Evolutionary conservation across 2,113 vertebrate genomes (phyloP).

Genomic region (Apodemus speciosus): DNA sequence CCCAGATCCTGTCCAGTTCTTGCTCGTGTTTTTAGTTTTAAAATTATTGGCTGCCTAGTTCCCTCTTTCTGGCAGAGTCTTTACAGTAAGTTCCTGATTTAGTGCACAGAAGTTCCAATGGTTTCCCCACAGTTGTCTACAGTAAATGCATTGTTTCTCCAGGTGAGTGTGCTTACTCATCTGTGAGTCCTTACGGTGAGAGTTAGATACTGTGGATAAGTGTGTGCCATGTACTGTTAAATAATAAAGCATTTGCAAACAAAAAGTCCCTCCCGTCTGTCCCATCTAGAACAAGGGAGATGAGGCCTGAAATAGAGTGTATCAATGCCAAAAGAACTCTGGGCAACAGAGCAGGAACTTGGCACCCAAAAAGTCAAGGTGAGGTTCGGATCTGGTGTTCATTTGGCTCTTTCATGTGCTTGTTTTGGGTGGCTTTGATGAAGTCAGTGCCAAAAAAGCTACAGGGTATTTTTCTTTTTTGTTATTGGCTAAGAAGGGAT

Average conservation of each 20-base stretch:
- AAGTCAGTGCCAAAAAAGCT: slow-evolving; percentile 53
- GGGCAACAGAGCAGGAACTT: slow-evolving; percentile 47
- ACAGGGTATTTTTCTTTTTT: slow-evolving; percentile 53
- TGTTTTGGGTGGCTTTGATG: slow-evolving; percentile 64
- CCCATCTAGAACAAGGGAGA: slow-evolving; percentile 14
- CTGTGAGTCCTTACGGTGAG: not conserved
- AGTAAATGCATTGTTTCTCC: not conserved
- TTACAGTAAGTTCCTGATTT: slow-evolving; percentile 30
- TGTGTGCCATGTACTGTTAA: not conserved
- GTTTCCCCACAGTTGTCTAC: not conserved
- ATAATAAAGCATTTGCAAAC: not conserved
- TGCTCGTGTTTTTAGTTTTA: not conserved
- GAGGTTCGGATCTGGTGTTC: slow-evolving; percentile 57
- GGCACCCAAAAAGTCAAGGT: slow-evolving; percentile 34
- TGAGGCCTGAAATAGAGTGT: slow-evolving; percentile 14
- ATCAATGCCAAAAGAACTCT: not conserved
- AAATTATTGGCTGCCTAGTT: slow-evolving; percentile 46
- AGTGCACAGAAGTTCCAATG: not conserved
- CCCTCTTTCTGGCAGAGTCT: not conserved
- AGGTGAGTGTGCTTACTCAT: not conserved
- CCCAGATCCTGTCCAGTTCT: not conserved
- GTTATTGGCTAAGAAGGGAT: slow-evolving; percentile 72
- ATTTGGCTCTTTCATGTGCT: slow-evolving; percentile 59
- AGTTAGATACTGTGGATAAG: not conserved
- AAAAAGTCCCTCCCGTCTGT: not conserved